Evolutionary conservation across 2,797 vertebrate species (phyloP), one percentile per base, ranked within the genome.

Genomic region (Malacoraja senta): DNA sequence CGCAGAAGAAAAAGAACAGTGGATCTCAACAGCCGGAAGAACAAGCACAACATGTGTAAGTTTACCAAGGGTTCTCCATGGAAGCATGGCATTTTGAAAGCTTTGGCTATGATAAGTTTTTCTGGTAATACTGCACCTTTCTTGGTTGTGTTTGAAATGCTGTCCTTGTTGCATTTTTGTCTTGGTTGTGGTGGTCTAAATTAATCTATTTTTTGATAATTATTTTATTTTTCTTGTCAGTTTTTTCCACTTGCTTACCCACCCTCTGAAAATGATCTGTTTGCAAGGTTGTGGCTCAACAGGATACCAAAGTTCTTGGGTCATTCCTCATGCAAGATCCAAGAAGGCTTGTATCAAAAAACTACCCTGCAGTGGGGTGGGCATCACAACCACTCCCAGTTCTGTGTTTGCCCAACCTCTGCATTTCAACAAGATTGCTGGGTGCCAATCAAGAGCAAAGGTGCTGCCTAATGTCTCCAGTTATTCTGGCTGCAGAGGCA

Each of bases 1-100:
- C 99, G 96, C 99, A 99, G 96, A 99, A 99, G 95, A 97, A 97
- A 93, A 97, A 97, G 95, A 88, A 88, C 63, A 76, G 24, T 74
- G 97, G 97, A 80, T 96, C 96, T 95, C 97, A 97, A 93, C 98
- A 97, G 93, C 95, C 97, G 95, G 97, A 96, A 68, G 97, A 97
- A 93, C 97, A 92, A 58, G 53, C 24, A 12, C 90, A 97, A 95
- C 95, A 98, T 95, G 97, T 97, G 99, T 99, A 98, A 97, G 96
- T 97, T 94, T 19, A 26, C 44, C 12, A 91, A 80, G 32, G 26
- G 38, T 21, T 88, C n/a, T 68, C 35, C 63, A 8, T 8, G 65
- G 63, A 63, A 68, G n/a, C 63, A 24, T 63, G 19, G 61, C 3
- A 29, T 88, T 84, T 65, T 65, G 81, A 58, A 84, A 61, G 81